These are phyloP conservation scores for Axea sp. DNA, from an alignment of 2,888 invertebrate species.

Conservation along the genomic window DNA sequence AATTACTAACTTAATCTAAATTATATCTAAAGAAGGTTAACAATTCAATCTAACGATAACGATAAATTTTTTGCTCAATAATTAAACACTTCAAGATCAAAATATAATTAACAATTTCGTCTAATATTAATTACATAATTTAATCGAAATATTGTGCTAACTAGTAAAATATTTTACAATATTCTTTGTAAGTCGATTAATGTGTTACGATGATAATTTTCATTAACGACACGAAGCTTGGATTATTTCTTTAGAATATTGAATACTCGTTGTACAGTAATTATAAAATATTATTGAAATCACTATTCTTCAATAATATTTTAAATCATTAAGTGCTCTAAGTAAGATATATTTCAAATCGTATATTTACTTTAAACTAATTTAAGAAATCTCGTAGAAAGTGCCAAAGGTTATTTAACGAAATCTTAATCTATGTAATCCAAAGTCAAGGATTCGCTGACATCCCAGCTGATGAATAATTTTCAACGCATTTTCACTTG, in stretches of 20 bases:
- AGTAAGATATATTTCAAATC: not conserved
- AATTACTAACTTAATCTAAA: slow-evolving; percentile 41
- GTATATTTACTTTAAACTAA: not conserved
- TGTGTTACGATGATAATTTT: not conserved
- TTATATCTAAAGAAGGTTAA: slow-evolving; percentile 32
- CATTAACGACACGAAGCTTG: not conserved
- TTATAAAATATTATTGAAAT: too few relatives aligned
- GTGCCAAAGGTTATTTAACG: too few relatives aligned
- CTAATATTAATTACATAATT: slow-evolving; percentile 7
- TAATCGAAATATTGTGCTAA: slow-evolving; percentile 10
- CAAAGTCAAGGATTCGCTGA: slow-evolving; percentile 34
- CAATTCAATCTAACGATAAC: slow-evolving; percentile 21
- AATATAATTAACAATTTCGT: slow-evolving; percentile 6
- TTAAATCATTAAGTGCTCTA: not conserved
- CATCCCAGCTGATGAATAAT: slow-evolving; percentile 23
- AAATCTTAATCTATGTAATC: slow-evolving; percentile 1
- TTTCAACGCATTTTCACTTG: slow-evolving; percentile 34
- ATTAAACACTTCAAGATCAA: slow-evolving; percentile 4
- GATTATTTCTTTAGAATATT: not conserved
- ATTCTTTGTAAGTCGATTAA: not conserved
- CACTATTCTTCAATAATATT: too few relatives aligned
- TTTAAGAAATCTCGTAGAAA: too few relatives aligned
- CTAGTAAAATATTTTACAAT: slow-evolving; percentile 1
- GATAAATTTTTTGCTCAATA: slow-evolving; percentile 1
- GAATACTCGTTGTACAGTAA: not conserved